Percentiles rank a stretch among this genome's conserved stretches.
phyloP scores from a whole-genome alignment of 2,888 invertebrate genomes.

The Stegana nigrithorax region DNA sequence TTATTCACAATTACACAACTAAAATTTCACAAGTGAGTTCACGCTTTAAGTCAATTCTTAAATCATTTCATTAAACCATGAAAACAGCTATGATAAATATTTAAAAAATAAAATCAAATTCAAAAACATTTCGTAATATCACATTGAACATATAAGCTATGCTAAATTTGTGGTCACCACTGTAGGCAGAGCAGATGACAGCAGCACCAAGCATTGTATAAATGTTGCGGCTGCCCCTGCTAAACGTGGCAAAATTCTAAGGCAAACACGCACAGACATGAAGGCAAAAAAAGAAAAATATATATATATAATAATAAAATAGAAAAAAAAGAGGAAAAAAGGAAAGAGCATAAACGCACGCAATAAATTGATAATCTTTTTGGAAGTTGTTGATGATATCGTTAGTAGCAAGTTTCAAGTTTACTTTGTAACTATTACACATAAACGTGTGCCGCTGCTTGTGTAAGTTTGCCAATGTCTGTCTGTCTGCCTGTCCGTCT shows the following conservation, averaged over 20 bases:
- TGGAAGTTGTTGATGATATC: constrained; percentile 37
- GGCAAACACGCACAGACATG: neutral
- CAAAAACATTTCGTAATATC: too few relatives aligned
- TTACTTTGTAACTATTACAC: constrained; percentile 28
- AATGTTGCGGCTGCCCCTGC: neutral
- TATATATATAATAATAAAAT: neutral
- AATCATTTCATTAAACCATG: too few relatives aligned
- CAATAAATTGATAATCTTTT: constrained; percentile 49
- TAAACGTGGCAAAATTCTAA: constrained; percentile 11
- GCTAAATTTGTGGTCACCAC: too few relatives aligned
- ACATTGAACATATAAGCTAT: too few relatives aligned
- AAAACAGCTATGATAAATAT: too few relatives aligned
- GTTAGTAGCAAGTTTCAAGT: constrained; percentile 31
- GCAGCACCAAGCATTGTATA: neutral
- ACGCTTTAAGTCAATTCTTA: too few relatives aligned
- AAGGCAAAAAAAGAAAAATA: neutral
- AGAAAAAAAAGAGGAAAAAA: neutral
- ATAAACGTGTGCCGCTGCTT: too few relatives aligned
- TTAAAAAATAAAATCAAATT: too few relatives aligned
- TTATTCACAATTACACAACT: too few relatives aligned
- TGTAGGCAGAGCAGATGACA: too few relatives aligned
- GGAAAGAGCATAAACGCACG: constrained; percentile 37
- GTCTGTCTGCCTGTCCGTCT: neutral
- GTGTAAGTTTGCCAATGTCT: neutral
- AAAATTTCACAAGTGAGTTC: too few relatives aligned